Conservation (phyloP, 2,797 vertebrate species). For the Rhincodon typus region DNA sequence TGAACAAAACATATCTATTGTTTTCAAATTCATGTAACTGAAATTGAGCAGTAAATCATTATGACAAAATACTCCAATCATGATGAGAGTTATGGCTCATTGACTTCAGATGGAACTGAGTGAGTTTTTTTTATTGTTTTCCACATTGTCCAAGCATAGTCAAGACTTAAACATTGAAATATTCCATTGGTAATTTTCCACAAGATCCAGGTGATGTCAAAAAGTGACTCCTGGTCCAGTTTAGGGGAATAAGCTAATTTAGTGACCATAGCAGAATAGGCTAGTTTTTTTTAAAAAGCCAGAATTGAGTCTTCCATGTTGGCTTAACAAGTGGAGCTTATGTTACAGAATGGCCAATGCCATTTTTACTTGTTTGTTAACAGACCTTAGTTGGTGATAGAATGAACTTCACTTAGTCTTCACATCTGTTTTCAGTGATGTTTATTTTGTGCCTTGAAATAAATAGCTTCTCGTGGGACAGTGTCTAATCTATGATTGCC, state of each 20-base stretch:
- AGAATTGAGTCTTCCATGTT: neutral
- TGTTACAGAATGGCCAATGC: neutral
- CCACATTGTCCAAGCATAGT: neutral
- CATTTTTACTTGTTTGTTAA: neutral
- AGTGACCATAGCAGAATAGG: neutral
- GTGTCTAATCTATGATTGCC: neutral
- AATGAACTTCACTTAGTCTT: neutral
- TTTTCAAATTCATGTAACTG: neutral
- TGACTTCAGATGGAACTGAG: neutral
- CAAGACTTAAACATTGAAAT: neutral
- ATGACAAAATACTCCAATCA: neutral
- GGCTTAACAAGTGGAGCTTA: neutral
- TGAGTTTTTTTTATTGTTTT: neutral
- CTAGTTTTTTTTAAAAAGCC: neutral
- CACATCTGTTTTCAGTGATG: neutral
- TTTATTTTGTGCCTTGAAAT: neutral
- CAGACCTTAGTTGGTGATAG: neutral
- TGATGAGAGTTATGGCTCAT: neutral
- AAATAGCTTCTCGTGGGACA: neutral
- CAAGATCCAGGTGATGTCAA: neutral
- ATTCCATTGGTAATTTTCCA: neutral
- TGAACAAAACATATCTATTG: neutral
- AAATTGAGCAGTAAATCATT: neutral
- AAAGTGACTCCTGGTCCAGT: neutral
- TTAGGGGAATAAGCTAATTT: neutral